phyloP scores from a whole-genome alignment of 2,888 invertebrate genomes.

The Ophonus ardosiacus region DNA sequence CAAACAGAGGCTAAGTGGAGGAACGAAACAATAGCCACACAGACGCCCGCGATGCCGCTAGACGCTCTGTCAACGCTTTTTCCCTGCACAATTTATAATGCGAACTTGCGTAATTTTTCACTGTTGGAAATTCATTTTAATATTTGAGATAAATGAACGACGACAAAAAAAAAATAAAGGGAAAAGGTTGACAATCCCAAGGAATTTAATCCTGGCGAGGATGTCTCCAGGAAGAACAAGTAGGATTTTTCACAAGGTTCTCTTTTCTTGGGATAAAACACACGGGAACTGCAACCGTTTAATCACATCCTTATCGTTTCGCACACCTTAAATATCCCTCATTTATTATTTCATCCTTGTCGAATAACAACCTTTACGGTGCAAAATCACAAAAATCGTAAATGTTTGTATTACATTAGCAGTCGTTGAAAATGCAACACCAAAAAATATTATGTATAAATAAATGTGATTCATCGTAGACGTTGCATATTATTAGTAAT shows the following conservation, averaged over 20 bases:
- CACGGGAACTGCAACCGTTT: neutral
- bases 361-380: neutral
- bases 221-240: neutral
- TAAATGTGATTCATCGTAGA: no score
- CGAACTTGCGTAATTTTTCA: constrained; percentile 54
- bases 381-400: no score
- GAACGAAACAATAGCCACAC: constrained; percentile 35
- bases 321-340: neutral
- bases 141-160: constrained; percentile 55
- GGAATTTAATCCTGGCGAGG: constrained; percentile 21
- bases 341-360: no score
- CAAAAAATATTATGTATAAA: no score
- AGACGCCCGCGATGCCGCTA: neutral
- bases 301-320: neutral
- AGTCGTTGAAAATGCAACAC: no score
- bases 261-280: neutral
- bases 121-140: constrained; percentile 54
- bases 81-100: constrained; percentile 41
- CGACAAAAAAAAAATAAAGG: constrained; percentile 49
- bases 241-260: neutral
- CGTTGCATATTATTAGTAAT: no score
- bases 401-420: no score
- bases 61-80: constrained; percentile 49
- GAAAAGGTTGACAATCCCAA: constrained; percentile 37
- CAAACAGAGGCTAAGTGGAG: constrained; percentile 36